Evolutionary conservation across 2,113 vertebrate genomes (phyloP).

Genomic region (Calyptomena viridis): DNA sequence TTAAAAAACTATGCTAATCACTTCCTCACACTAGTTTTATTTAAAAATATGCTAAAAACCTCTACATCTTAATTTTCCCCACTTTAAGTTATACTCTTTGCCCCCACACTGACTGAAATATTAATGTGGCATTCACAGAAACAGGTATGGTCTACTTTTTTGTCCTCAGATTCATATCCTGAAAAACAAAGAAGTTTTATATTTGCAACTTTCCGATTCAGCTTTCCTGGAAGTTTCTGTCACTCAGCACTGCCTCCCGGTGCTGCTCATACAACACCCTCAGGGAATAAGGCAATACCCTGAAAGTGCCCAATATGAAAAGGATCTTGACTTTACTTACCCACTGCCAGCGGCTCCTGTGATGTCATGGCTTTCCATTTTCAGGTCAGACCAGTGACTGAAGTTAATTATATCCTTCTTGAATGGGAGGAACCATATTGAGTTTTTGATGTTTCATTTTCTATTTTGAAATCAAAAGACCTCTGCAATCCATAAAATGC

Average conservation of each 20-base stretch:
- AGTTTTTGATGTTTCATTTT: constrained; percentile 20
- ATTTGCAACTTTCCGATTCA: background rate
- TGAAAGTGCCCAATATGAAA: background rate
- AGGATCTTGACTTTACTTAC: background rate
- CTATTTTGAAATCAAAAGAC: constrained; percentile 24
- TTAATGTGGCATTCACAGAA: fast-evolving
- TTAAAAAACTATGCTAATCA: background rate
- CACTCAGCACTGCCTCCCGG: background rate
- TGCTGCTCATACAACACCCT: background rate
- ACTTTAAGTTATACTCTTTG: background rate
- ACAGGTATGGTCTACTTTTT: background rate
- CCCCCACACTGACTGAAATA: background rate
- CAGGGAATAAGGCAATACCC: background rate
- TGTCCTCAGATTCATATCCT: background rate
- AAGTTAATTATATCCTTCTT: constrained; percentile 21
- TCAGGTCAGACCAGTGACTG: background rate
- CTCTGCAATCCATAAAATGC: constrained; percentile 4
- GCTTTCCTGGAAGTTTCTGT: background rate
- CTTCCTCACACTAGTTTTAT: background rate
- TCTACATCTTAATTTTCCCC: background rate
- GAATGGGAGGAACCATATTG: background rate
- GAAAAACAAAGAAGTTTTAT: background rate
- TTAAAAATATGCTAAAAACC: background rate
- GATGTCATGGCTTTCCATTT: background rate
- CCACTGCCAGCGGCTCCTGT: background rate